Percentiles rank a stretch among this genome's conserved stretches.
Evolutionary conservation across 2,888 invertebrate genomes (phyloP).

Genomic region (Euzophera pinguis): DNA sequence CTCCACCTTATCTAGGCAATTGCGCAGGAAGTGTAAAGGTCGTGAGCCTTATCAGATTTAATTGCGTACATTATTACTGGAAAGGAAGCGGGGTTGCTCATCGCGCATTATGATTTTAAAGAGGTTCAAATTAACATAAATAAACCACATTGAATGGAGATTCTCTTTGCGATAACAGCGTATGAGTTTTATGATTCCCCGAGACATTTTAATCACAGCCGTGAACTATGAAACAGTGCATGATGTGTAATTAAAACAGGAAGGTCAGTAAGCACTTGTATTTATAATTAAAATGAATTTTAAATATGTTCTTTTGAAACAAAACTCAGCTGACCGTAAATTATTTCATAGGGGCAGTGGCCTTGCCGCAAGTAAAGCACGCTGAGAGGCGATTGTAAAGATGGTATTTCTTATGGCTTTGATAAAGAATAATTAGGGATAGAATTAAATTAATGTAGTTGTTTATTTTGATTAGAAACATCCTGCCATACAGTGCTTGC

Average conservation of each 20-base stretch:
- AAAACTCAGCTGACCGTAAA: conserved; percentile 70
- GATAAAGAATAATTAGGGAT: conserved; percentile 5
- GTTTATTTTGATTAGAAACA: conserved; percentile 30
- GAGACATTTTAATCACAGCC: conserved; percentile 73
- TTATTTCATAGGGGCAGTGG: conserved; percentile 72
- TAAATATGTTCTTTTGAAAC: conserved; percentile 68
- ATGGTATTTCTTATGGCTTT: conserved; percentile 31
- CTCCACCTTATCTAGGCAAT: conserved; percentile 45
- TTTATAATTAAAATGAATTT: conserved; percentile 72
- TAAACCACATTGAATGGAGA: conserved; percentile 50
- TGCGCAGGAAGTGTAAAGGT: conserved; percentile 73
- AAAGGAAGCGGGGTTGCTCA: conserved; percentile 61
- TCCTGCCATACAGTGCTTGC: conserved; percentile 33
- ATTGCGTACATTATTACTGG: conserved; percentile 64
- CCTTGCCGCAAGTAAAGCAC: conserved; percentile 56
- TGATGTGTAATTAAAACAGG: conserved; percentile 68
- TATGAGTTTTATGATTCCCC: conserved; percentile 58
- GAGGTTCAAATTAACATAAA: conserved; percentile 65
- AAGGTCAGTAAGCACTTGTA: conserved; percentile 75
- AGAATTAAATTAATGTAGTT: conserved; percentile 7
- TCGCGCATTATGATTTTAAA: conserved; percentile 71
- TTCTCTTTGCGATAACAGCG: conserved; percentile 50
- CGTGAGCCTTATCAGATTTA: conserved; percentile 68
- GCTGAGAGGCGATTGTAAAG: conserved; percentile 52
- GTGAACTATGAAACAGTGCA: conserved; percentile 74